Evolutionary conservation across 2,797 vertebrate species (phyloP).

Genomic region (Moxostoma hubbsi): DNA sequence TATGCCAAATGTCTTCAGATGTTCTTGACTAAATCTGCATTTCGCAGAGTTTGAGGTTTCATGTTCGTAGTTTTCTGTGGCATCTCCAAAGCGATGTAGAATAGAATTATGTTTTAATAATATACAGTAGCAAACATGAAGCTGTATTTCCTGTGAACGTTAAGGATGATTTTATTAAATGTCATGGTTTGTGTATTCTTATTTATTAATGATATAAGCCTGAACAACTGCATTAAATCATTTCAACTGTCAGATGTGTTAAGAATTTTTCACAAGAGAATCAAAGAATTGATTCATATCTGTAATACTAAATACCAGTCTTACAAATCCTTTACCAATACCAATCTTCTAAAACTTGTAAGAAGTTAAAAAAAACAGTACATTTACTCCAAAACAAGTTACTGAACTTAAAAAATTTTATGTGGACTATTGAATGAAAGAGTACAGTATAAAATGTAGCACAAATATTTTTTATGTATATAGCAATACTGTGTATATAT

Average conservation of each 20-base stretch:
- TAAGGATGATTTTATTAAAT: slow-evolving; percentile 66
- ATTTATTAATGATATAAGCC: slow-evolving; percentile 85
- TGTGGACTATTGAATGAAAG: too few relatives aligned
- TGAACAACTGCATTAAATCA: slow-evolving; percentile 80
- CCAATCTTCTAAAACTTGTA: too few relatives aligned
- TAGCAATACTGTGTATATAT: too few relatives aligned
- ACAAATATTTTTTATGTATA: too few relatives aligned
- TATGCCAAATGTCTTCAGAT: slow-evolving; percentile 61
- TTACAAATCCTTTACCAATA: too few relatives aligned
- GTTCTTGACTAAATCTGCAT: slow-evolving; percentile 77
- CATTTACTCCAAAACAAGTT: too few relatives aligned
- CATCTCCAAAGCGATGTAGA: slow-evolving; percentile 49
- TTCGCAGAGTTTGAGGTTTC: slow-evolving; percentile 74
- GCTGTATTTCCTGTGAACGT: slow-evolving; percentile 76
- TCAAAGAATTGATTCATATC: not conserved
- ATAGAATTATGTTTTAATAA: slow-evolving; percentile 1
- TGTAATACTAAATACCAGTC: too few relatives aligned
- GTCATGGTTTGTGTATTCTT: slow-evolving; percentile 76
- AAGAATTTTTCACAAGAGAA: not conserved
- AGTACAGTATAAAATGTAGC: too few relatives aligned
- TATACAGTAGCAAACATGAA: slow-evolving; percentile 71
- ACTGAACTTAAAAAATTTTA: too few relatives aligned
- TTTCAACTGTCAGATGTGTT: not conserved
- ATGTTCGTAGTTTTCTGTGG: slow-evolving; percentile 20
- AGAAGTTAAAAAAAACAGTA: too few relatives aligned